Percentiles rank a stretch among this genome's conserved stretches.
Evolutionary conservation across 2,113 vertebrate species (phyloP).

Genomic region (Patagioenas fasciata): DNA sequence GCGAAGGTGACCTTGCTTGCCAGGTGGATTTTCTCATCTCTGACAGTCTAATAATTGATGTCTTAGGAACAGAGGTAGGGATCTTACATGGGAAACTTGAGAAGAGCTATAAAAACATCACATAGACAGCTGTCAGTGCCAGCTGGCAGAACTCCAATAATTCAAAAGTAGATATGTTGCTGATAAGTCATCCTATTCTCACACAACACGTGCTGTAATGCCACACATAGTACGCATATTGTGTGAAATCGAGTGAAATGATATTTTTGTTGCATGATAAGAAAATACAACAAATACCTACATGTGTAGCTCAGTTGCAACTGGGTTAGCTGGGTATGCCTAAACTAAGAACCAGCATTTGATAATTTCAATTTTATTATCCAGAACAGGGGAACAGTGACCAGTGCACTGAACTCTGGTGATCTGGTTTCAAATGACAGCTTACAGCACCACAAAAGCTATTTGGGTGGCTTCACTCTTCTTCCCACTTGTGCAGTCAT

Average conservation of each 20-base stretch:
- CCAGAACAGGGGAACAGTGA: not conserved
- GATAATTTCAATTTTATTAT: not conserved
- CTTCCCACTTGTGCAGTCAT: not conserved
- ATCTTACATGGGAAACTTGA: not conserved
- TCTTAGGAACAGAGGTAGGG: slow-evolving; percentile 38
- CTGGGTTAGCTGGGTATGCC: not conserved
- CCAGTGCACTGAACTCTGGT: not conserved
- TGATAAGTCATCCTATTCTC: not conserved
- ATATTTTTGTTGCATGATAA: not conserved
- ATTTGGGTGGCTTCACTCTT: not conserved
- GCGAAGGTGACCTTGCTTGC: slow-evolving; percentile 33
- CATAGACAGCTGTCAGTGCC: slow-evolving; percentile 14
- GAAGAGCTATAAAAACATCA: slow-evolving; percentile 35
- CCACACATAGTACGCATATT: not conserved
- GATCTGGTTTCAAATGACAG: not conserved
- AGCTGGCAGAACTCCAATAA: slow-evolving; percentile 12
- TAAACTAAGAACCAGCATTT: not conserved
- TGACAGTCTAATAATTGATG: slow-evolving; percentile 58
- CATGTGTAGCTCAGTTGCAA: not conserved
- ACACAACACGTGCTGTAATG: not conserved
- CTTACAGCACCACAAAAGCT: not conserved
- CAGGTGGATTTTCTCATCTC: slow-evolving; percentile 48
- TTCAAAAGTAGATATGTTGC: not conserved
- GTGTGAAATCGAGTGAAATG: not conserved
- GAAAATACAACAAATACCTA: not conserved